Evolutionary conservation across 1,140 invertebrate genomes (phyloP), one percentile per base, ranked within the genome.

Genomic region (Drosophila tristis): DNA sequence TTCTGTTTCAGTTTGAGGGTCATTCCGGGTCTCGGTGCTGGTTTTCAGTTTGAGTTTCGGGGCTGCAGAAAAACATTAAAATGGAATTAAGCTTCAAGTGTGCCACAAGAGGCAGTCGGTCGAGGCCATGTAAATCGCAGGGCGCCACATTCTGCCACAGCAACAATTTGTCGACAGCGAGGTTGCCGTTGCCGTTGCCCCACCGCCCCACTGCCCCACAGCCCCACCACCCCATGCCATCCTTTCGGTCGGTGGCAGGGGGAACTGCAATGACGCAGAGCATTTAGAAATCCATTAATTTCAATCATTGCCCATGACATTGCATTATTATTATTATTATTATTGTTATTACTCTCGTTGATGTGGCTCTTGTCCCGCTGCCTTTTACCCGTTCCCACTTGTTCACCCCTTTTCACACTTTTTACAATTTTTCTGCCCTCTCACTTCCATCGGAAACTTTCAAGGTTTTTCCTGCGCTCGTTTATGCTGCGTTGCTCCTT

Each of bases 231-330:
- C 5, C 49, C 29, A 7, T 13, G 4, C 56, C 31, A 8, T 11
- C 25, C 13, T 16, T 26, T 48, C 20, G 42, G 70, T n/a, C 42
- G 56, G 20, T 49, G 49, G 4, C n/a, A 15, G 4, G 26, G 26
- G 39, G 8, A 7, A 15, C 60, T 62, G 65, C 73, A 70, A 82
- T 82, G 80, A 82, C 80, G 65, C 65, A 54, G 80, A 75, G 71
- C 74, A 82, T 82, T 82, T 82, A 76, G 62, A 80, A 85, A 85
- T 77, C 80, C 80, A 85, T 85, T 85, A 85, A 85, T 85, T 85
- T 85, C 80, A 84, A 85, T 85, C 80, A 85, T 85, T 85, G 73
- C 72, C 80, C 76, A 67, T 85, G 80, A 85, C 80, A 74, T 85
- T 77, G 80, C 80, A 73, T 65, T 66, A 80, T 80, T 86, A 66